Base-by-base conservation (phyloP, 2,888 invertebrate genomes). In the Sinohyriopsis cumingii region DNA sequence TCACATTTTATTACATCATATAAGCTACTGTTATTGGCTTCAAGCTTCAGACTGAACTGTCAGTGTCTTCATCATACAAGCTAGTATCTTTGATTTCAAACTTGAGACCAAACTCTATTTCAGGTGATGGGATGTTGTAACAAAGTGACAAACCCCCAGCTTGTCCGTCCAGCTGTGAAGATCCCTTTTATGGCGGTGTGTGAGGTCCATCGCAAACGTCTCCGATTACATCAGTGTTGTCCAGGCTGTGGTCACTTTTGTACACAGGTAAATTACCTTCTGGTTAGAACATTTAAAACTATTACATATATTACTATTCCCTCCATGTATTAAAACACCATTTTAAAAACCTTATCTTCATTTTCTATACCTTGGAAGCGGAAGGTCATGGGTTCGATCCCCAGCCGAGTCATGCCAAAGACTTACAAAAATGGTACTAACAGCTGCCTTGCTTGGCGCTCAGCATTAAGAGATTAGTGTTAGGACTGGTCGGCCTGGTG, bases 231-330 rank as follows among this genome's bases (percentile, higher is more conserved):
- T 90, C 95, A 96, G 89, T 96, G 96, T 89, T 97, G 97, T 87
- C 95, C 96, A 0, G 94, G 94, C 1, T 97, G 97, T 90, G 95
- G 97, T 9, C 91, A 95, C 66, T 97, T 96, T 89, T 97, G 97
- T 88, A 94, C 96, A 9, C 95, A 96, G 93, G 95, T 87, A 76
- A 71, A 65, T 64, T 4, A 28, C 9, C n/a, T 28, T 60, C 15
- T 62, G 22, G 22, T 22, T 59, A 65, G 9, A 28, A 45, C 1
- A 45, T 45, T 45, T 15, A 33, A 33, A 9, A 25, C 28, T 18
- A 62, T 5, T n/a, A 62, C 12, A 62, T 33, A n/a, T n/a, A 56
- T 45, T 22, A 15, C 24, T 22, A 5, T 18, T 24, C 3, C 24
- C n/a, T 22, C 54, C 19, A 54, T 3, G 45, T 45, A 15, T 45